Conservation (phyloP, 2,888 invertebrate species). For the Disparrhopalites patrizii region DNA sequence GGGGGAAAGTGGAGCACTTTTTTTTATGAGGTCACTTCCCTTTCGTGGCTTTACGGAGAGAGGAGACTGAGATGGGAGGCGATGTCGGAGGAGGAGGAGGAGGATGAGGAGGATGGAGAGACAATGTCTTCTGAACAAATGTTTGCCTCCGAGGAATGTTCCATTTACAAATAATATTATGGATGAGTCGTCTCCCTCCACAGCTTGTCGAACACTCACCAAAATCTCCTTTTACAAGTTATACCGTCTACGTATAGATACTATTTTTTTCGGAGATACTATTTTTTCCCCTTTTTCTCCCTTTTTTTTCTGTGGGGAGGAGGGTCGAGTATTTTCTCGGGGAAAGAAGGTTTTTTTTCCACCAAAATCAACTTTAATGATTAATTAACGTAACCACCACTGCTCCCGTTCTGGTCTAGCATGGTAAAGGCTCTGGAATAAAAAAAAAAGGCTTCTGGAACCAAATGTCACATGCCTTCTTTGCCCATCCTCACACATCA, state of each 20-base stretch:
- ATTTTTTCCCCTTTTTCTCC: neutral
- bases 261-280: neutral
- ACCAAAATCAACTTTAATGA: slow-evolving; percentile 16
- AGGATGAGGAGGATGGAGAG: neutral
- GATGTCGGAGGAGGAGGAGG: neutral
- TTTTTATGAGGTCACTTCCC: neutral
- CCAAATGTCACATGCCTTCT: neutral
- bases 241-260: neutral
- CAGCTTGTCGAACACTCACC: neutral
- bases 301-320: neutral
- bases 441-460: too few relatives aligned
- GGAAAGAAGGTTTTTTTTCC: too few relatives aligned
- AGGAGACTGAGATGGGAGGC: neutral
- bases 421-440: neutral
- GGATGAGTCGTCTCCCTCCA: slow-evolving; percentile 2
- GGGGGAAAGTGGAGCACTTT: neutral
- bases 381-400: slow-evolving; percentile 16
- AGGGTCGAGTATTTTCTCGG: too few relatives aligned
- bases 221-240: neutral
- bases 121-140: neutral
- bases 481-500: slow-evolving; percentile 3
- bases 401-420: neutral
- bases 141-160: slow-evolving; percentile 8
- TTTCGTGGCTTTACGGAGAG: neutral
- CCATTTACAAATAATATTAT: slow-evolving; percentile 25